A percentile compares a stretch with the other conserved stretches of the same genome.
Conservation (phyloP, 2,888 invertebrate genomes). For the Drosophila merina region DNA sequence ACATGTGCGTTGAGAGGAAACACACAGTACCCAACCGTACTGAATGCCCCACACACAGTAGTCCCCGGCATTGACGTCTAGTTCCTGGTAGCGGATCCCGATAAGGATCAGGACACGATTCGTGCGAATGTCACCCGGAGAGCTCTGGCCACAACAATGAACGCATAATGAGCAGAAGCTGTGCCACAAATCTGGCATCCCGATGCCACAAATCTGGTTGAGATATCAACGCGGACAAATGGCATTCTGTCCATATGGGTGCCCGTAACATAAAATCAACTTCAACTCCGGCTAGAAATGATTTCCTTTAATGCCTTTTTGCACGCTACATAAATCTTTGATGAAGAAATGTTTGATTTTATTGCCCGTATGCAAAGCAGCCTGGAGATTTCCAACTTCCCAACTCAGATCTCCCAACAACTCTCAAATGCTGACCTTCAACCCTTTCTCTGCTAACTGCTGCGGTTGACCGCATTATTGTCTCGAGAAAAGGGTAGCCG, state of each 20-base stretch:
- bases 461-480: conserved; percentile 80
- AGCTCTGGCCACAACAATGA: conserved; percentile 71
- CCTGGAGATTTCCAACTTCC: conserved; percentile 20
- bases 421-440: conserved; percentile 63
- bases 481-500: conserved; percentile 17
- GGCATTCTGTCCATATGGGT: conserved; percentile 26
- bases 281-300: conserved; percentile 4
- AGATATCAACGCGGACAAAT: conserved; percentile 23
- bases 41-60: conserved; percentile 49
- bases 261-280: conserved; percentile 35
- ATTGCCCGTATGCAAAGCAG: conserved; percentile 74
- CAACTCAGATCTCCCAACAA: conserved; percentile 5
- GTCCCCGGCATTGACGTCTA: conserved; percentile 60
- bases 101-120: conserved; percentile 62
- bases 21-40: conserved; percentile 2
- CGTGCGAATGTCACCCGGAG: conserved; percentile 69
- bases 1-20: conserved; percentile 63
- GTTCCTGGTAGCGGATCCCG: conserved; percentile 68
- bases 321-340: conserved; percentile 71
- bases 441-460: conserved; percentile 59
- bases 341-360: conserved; percentile 60
- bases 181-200: conserved; percentile 30
- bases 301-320: conserved; percentile 43
- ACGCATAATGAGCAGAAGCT: conserved; percentile 68
- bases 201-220: conserved; percentile 30